Evolutionary conservation across 2,888 invertebrate genomes (phyloP), one percentile per base, ranked within the genome.

Genomic region (Seladonia tumulorum): DNA sequence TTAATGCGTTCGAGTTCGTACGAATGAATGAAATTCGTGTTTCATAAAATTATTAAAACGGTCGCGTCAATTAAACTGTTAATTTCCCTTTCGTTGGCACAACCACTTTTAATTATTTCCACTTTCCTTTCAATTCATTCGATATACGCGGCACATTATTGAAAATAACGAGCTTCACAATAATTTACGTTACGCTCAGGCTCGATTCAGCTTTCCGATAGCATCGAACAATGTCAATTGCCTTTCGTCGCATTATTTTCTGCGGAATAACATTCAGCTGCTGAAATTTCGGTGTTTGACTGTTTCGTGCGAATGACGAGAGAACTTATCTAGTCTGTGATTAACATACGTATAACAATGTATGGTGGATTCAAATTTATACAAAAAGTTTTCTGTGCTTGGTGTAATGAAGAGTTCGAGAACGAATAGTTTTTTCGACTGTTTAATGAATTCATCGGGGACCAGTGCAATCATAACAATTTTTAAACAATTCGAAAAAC

Each of bases 21-120:
- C 76, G 80, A 86, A 83, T 81, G 78, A 81, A 83, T 83, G 80
- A 73, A 81, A 86, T 78, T 86, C 71, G 71, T 75, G 63, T 75
- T 83, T 86, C 80, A 79, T 86, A 78, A 80, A 83, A 83, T 86
- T 87, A 87, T 86, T 83, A 81, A 87, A 83, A 86, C 81, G 80
- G 70, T 29, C 78, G 78, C 83, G 78, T 86, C 80, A 81, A 87
- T 87, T 83, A 86, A 81, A 79, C 35, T 81, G 73, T 83, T 86
- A 86, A 86, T 87, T 86, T 86, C 86, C 45, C 87, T 83, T 83
- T 86, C 86, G 79, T 76, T 79, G 83, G 76, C 60, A 81, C 83
- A 74, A 79, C 68, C 83, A 83, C 83, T 87, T 83, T 87, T 87
- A 87, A 87, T 87, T 83, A 87, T 78, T 78, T 83, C 80, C 86